Percentiles rank a stretch among this genome's conserved stretches.
Conservation (phyloP, 2,113 vertebrate genomes). For the Eubucco bourcierii region DNA sequence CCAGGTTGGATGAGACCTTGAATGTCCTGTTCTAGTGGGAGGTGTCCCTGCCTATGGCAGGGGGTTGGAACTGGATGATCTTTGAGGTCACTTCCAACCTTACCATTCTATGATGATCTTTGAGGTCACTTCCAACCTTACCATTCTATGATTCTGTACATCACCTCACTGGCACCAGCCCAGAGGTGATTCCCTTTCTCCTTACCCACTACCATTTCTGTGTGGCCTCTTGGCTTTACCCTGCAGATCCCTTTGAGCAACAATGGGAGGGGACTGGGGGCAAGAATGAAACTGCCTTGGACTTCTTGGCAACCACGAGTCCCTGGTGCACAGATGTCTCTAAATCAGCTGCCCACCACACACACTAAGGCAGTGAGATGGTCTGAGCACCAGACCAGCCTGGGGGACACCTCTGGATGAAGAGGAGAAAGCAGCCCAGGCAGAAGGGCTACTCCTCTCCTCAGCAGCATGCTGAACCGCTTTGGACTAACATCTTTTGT, state of each 20-base stretch:
- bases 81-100: too few species aligned
- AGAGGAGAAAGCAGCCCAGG: background rate
- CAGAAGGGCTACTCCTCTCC: background rate
- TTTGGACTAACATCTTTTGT: constrained; percentile 45
- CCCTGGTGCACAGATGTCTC: background rate
- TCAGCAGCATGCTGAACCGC: background rate
- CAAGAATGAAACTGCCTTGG: background rate
- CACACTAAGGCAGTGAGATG: background rate
- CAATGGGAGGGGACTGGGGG: accelerated
- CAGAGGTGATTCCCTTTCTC: background rate
- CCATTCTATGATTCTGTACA: too few species aligned
- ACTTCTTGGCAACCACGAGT: background rate
- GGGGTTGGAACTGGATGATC: too few species aligned
- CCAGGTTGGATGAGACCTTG: too few species aligned
- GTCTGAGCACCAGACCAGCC: background rate
- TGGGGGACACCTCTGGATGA: background rate
- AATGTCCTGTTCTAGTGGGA: too few species aligned
- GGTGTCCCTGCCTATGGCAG: too few species aligned
- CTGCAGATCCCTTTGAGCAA: background rate
- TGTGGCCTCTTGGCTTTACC: background rate
- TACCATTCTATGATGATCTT: too few species aligned
- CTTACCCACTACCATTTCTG: background rate
- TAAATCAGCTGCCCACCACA: background rate
- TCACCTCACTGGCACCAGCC: background rate
- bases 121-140: too few species aligned